Conservation (phyloP, 2,797 vertebrate species). For the Danionella dracula region DNA sequence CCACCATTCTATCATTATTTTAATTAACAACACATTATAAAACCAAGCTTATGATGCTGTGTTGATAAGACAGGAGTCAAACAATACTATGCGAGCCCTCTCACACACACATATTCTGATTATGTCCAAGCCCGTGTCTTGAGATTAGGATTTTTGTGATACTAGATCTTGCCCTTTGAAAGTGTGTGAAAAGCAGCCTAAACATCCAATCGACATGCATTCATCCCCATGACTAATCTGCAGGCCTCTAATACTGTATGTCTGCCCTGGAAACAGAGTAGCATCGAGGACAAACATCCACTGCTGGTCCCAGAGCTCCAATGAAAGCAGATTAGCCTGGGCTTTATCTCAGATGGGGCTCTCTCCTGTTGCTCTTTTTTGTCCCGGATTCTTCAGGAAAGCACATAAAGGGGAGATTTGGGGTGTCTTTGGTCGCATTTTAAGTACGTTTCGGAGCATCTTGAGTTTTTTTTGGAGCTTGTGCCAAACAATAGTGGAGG, state of each 20-base stretch:
- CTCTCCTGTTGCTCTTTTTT: slow-evolving; percentile 73
- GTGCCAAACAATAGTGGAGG: slow-evolving; percentile 21
- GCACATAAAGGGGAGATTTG: slow-evolving; percentile 18
- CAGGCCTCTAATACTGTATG: slow-evolving; percentile 46
- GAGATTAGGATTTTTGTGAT: slow-evolving; percentile 39
- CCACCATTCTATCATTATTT: too few species aligned
- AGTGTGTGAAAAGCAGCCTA: slow-evolving; percentile 41
- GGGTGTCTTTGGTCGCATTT: slow-evolving; percentile 14
- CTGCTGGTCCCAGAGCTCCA: slow-evolving; percentile 65
- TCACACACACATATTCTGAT: slow-evolving; percentile 18
- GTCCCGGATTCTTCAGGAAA: slow-evolving; percentile 34
- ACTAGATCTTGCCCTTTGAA: slow-evolving; percentile 39
- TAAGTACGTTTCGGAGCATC: slow-evolving; percentile 29
- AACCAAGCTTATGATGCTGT: too few species aligned
- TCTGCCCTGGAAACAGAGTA: slow-evolving; percentile 39
- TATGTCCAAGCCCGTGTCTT: slow-evolving; percentile 24
- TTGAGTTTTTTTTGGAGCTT: slow-evolving; percentile 18
- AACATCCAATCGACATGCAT: slow-evolving; percentile 45
- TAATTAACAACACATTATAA: too few species aligned
- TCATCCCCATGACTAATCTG: slow-evolving; percentile 46
- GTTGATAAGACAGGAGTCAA: too few species aligned
- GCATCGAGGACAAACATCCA: slow-evolving; percentile 44
- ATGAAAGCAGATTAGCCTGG: slow-evolving; percentile 74
- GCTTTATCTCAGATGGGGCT: slow-evolving; percentile 68
- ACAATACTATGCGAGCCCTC: neutral